Percentiles rank a stretch among this genome's conserved stretches.
Evolutionary conservation across 1,140 invertebrate species (phyloP).

Genomic region (Trichonephila inaurata): DNA sequence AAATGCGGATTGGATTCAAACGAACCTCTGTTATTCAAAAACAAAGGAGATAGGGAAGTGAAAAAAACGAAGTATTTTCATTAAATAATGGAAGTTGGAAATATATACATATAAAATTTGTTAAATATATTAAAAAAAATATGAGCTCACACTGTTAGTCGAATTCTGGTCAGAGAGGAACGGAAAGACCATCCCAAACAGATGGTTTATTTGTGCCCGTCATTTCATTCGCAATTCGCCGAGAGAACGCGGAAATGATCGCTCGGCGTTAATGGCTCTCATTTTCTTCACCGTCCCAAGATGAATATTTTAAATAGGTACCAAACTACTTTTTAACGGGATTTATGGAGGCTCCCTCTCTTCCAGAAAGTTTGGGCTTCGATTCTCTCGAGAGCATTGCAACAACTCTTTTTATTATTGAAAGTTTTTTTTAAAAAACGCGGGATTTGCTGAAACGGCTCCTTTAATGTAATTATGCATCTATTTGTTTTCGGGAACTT

Average conservation of each 20-base stretch:
- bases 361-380: not conserved
- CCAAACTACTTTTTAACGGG: conserved; percentile 6
- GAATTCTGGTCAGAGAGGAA: not conserved
- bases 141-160: not conserved
- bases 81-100: no score
- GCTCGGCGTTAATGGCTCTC: not conserved
- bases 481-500: no score
- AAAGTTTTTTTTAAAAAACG: no score
- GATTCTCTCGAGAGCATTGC: no score
- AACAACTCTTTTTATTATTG: no score
- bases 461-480: no score
- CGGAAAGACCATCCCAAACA: not conserved
- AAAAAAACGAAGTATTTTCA: no score
- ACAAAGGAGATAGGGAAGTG: no score
- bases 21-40: no score
- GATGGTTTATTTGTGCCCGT: not conserved
- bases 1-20: no score
- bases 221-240: not conserved
- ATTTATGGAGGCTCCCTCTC: not conserved
- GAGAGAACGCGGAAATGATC: not conserved
- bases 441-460: no score
- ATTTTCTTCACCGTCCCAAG: not conserved
- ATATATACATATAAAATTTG: no score
- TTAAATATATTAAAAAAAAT: not conserved
- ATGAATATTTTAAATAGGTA: conserved; percentile 11